Conservation (phyloP, 2,113 vertebrate genomes). For the Alligator sinensis region DNA sequence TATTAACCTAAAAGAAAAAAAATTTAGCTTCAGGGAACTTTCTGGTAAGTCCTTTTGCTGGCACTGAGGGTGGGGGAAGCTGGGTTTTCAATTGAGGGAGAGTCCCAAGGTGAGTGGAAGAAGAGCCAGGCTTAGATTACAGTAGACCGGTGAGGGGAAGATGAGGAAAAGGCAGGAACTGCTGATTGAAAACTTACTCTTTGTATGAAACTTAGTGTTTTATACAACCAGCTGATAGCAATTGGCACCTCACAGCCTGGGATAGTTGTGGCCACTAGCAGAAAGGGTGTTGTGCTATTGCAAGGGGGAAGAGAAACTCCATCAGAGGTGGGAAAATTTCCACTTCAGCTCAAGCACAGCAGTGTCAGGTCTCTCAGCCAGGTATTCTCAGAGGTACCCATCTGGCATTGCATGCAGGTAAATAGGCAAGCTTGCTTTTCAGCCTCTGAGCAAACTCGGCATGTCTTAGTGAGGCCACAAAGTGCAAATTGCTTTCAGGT, state of each 20-base stretch:
- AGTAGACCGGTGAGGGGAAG: neutral
- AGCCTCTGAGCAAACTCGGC: neutral
- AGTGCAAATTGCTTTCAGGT: neutral
- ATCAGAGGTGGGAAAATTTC: neutral
- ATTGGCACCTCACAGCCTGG: neutral
- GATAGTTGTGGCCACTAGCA: neutral
- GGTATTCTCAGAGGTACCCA: rapidly evolving
- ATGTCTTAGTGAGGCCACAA: neutral
- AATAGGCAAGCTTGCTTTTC: rapidly evolving
- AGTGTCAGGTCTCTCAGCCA: neutral
- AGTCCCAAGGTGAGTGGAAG: neutral
- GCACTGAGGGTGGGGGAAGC: neutral
- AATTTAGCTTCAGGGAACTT: neutral
- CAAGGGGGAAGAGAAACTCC: neutral
- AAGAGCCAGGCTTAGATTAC: neutral
- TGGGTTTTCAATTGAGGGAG: neutral
- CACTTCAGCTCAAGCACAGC: neutral
- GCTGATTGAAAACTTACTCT: neutral
- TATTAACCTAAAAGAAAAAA: neutral
- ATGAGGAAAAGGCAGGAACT: neutral
- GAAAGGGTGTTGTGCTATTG: neutral
- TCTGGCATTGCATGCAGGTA: neutral
- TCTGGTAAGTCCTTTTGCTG: neutral
- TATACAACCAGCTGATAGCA: neutral
- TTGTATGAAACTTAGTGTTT: neutral